Conservation (phyloP, 2,797 vertebrate genomes). For the Poeciliopsis turneri region DNA sequence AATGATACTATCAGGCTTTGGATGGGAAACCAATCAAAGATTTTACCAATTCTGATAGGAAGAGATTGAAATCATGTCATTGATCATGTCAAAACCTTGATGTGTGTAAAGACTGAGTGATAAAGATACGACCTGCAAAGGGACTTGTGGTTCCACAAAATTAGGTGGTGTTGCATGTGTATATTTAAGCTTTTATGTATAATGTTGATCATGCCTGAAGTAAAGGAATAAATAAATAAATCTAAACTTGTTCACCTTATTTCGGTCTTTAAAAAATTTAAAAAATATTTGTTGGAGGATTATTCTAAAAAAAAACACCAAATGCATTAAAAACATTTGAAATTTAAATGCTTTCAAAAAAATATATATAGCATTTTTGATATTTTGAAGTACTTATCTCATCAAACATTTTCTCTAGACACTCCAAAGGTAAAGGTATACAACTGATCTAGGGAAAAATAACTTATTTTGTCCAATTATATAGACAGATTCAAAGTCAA, state of each 20-base stretch:
- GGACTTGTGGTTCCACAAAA: background rate
- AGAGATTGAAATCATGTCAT: background rate
- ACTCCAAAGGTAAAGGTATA: background rate
- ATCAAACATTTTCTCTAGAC: background rate
- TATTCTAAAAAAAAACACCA: background rate
- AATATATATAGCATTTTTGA: no score
- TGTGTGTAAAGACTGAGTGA: background rate
- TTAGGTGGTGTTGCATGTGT: background rate
- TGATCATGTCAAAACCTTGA: background rate
- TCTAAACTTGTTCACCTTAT: background rate
- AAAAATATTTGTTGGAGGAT: background rate
- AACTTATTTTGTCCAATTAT: background rate
- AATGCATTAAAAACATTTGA: background rate
- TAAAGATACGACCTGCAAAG: background rate
- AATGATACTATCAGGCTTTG: background rate
- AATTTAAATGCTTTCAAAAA: no score
- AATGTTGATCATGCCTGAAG: background rate
- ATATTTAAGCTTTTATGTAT: background rate
- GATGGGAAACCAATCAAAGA: background rate
- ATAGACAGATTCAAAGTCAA: background rate
- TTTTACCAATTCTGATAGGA: background rate
- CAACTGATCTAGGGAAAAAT: background rate
- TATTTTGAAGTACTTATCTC: background rate
- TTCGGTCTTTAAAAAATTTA: background rate
- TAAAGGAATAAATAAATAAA: background rate